Conservation (phyloP, 2,797 vertebrate species). For the Peromyscus attwateri region DNA sequence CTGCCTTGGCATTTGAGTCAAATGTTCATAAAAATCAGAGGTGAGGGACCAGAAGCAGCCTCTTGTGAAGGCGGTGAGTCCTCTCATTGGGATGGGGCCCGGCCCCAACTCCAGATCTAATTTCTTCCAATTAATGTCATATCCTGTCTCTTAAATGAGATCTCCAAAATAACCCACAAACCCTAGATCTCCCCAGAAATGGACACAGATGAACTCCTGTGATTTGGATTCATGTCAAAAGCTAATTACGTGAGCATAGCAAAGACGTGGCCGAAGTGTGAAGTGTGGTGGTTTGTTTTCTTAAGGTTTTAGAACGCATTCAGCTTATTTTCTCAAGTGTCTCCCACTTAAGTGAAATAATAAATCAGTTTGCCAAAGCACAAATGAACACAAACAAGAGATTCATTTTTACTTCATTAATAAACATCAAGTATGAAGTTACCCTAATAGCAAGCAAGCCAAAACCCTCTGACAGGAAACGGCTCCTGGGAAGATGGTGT, state of each 20-base stretch:
- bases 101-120: not conserved
- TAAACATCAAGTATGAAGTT: slow-evolving; percentile 50
- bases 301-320: slow-evolving; percentile 55
- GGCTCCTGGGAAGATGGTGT: not conserved
- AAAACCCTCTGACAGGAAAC: slow-evolving; percentile 25
- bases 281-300: slow-evolving; percentile 39
- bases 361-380: slow-evolving; percentile 63
- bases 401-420: slow-evolving; percentile 68
- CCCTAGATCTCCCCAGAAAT: not conserved
- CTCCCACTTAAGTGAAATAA: slow-evolving; percentile 68
- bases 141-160: slow-evolving; percentile 38
- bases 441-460: not conserved
- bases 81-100: too few species aligned
- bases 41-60: not conserved
- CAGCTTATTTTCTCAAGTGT: slow-evolving; percentile 66
- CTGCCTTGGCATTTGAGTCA: not conserved
- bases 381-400: slow-evolving; percentile 65
- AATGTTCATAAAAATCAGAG: not conserved
- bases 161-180: slow-evolving; percentile 14
- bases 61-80: not conserved
- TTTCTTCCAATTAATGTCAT: not conserved
- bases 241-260: slow-evolving; percentile 23
- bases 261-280: slow-evolving; percentile 15
- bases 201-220: not conserved
- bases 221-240: slow-evolving; percentile 15